Evolutionary conservation across 1,140 invertebrate genomes (phyloP).

Genomic region (Calliopsis andreniformis): DNA sequence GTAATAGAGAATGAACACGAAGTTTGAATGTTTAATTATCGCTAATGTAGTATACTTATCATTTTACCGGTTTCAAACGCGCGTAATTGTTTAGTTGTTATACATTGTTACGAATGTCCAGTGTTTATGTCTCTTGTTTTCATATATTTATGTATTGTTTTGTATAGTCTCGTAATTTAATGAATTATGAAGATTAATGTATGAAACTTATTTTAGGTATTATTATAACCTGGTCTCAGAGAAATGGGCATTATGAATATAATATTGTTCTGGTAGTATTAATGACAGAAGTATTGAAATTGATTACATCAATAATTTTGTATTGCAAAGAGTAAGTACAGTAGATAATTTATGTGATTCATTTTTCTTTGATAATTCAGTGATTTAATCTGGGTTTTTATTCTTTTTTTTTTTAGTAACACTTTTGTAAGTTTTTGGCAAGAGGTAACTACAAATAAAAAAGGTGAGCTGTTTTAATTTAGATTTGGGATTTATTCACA

Average conservation of each 20-base stretch:
- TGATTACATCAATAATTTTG: slow-evolving; percentile 86
- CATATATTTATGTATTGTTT: not conserved
- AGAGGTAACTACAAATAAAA: slow-evolving; percentile 83
- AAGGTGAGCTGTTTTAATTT: slow-evolving; percentile 65
- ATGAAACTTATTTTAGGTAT: slow-evolving; percentile 90
- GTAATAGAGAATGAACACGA: not conserved
- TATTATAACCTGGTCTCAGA: slow-evolving; percentile 94
- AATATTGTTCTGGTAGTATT: slow-evolving; percentile 94
- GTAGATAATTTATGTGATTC: slow-evolving; percentile 10
- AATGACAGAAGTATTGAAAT: slow-evolving; percentile 93
- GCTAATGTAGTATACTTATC: not conserved
- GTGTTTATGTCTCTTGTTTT: slow-evolving; percentile 11
- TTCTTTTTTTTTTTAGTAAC: slow-evolving; percentile 79
- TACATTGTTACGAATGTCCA: not conserved
- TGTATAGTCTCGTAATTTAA: not conserved
- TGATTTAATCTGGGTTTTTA: no score
- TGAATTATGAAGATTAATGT: slow-evolving; percentile 28
- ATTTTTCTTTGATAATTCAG: slow-evolving; percentile 4
- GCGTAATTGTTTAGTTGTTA: not conserved
- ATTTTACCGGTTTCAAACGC: slow-evolving; percentile 6
- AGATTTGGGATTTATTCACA: not conserved
- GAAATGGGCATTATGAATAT: slow-evolving; percentile 91
- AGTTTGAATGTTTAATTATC: not conserved
- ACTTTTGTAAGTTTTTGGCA: slow-evolving; percentile 79
- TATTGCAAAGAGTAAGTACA: slow-evolving; percentile 88